Conservation (phyloP, 2,888 invertebrate genomes). For the Drosophila nr. perissopoda region DNA sequence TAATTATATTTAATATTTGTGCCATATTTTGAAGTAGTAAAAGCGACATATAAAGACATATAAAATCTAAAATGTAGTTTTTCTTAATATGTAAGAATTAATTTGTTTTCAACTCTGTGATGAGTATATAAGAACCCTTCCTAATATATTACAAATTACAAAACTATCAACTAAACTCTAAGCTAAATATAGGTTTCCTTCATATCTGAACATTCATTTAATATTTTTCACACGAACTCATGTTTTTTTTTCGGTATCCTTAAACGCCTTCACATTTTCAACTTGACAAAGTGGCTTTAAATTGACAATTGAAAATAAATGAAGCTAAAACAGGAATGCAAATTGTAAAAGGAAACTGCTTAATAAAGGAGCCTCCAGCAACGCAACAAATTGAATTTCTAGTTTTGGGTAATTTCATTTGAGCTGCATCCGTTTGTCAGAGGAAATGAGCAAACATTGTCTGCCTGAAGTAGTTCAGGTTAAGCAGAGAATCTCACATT, state of each 20-base stretch:
- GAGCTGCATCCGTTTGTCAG: slow-evolving; percentile 29
- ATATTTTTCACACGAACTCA: not conserved
- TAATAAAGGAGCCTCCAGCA: slow-evolving; percentile 10
- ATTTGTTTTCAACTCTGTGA: not conserved
- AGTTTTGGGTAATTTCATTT: slow-evolving; percentile 53
- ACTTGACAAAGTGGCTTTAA: not conserved
- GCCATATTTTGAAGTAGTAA: not conserved
- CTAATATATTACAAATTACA: not conserved
- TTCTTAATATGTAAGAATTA: not conserved
- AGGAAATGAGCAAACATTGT: slow-evolving; percentile 35
- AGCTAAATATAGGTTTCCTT: not conserved
- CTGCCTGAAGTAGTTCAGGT: not conserved
- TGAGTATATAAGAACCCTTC: not conserved
- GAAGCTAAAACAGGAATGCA: slow-evolving; percentile 39
- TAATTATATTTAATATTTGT: not conserved
- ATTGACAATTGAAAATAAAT: slow-evolving; percentile 53
- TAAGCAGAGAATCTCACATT: not conserved
- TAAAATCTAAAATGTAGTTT: not conserved
- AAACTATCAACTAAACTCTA: not conserved
- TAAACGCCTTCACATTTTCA: not conserved
- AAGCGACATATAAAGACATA: not conserved
- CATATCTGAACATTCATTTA: not conserved
- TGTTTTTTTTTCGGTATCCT: not conserved
- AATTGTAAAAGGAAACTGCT: slow-evolving; percentile 41
- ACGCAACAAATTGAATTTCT: slow-evolving; percentile 34